A percentile compares a stretch with the other conserved stretches of the same genome.
Conservation (phyloP, 2,113 vertebrate species). For the Ptilonorhynchus violaceus region DNA sequence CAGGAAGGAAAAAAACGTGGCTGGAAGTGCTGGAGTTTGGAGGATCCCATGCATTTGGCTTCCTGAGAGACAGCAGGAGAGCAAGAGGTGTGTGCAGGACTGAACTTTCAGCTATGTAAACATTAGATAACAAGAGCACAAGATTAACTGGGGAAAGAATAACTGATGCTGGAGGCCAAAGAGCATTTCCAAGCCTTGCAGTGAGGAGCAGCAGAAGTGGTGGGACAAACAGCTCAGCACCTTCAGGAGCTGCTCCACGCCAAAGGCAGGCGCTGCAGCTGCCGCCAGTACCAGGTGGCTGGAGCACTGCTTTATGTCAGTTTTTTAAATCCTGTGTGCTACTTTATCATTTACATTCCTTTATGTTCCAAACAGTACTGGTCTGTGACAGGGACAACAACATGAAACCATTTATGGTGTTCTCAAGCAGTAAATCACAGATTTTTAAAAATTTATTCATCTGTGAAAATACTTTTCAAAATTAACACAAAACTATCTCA, state of each 20-base stretch:
- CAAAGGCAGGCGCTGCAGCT: neutral
- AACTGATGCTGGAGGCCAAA: neutral
- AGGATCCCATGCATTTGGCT: neutral
- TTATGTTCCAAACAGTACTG: neutral
- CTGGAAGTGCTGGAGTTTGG: neutral
- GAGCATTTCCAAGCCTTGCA: neutral
- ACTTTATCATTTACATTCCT: neutral
- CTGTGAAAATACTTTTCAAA: neutral
- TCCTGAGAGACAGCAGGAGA: neutral
- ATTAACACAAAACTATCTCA: neutral
- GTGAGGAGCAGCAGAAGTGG: neutral
- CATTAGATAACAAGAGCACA: neutral
- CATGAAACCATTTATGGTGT: neutral
- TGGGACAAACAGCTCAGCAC: neutral
- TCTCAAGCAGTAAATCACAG: neutral
- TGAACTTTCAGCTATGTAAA: neutral
- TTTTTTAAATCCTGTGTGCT: too few relatives aligned
- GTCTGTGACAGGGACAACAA: neutral
- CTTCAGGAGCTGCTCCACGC: neutral
- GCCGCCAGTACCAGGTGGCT: neutral
- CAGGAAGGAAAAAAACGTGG: rapidly evolving
- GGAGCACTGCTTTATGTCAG: neutral
- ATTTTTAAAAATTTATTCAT: neutral
- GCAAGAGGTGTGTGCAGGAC: neutral
- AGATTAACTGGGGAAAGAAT: neutral